Evolutionary conservation across 2,113 vertebrate species (phyloP).

Genomic region (Loxodonta africana): DNA sequence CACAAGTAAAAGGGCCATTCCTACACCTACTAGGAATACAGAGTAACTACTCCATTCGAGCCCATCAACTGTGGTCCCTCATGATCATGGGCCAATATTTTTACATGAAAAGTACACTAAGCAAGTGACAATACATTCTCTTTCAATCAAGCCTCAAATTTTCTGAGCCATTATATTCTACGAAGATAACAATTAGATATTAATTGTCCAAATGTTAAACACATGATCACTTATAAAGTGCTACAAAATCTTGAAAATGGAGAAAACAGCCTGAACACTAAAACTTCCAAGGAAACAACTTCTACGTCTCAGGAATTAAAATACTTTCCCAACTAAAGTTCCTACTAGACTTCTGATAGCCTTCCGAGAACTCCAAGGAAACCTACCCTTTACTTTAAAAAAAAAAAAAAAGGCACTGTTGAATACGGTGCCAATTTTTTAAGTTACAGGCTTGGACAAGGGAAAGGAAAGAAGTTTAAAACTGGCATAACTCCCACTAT

Average conservation of each 20-base stretch:
- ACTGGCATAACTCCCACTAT: not conserved
- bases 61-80: not conserved
- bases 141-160: constrained; percentile 15
- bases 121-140: not conserved
- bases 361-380: not conserved
- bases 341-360: not conserved
- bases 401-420: not conserved
- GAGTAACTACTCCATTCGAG: not conserved
- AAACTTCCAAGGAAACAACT: not conserved
- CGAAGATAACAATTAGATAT: not conserved
- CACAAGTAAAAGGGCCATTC: not conserved
- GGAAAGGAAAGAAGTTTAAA: not conserved
- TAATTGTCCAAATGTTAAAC: constrained; percentile 23
- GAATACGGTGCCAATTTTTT: not conserved
- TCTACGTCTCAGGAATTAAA: constrained; percentile 25
- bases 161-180: not conserved
- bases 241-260: not conserved
- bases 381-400: not conserved
- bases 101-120: not conserved
- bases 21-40: not conserved
- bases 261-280: not conserved
- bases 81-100: not conserved
- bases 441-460: not conserved
- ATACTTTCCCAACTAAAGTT: not conserved
- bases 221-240: not conserved